Evolutionary conservation across 2,888 invertebrate species (phyloP), one percentile per base, ranked within the genome.

Genomic region (Panorpa germanica): DNA sequence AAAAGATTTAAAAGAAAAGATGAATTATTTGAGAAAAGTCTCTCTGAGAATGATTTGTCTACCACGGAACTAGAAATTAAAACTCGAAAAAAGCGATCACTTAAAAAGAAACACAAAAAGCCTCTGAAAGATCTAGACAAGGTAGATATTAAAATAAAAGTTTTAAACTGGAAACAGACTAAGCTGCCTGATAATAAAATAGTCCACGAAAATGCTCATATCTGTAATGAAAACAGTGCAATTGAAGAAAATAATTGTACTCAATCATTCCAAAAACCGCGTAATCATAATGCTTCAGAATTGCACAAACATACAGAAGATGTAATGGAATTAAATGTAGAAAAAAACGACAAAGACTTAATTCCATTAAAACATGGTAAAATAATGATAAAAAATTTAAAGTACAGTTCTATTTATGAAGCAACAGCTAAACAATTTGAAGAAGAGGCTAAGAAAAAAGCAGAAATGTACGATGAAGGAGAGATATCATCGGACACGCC

Each of bases 321-420:
- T 12, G 25, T 20, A 10, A 32, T 36, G 22, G 28, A 28, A 8
- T 14, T 29, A 15, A 11, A 20, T 5, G 28, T 14, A 27, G 38
- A 29, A 31, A 11, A 27, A 18, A 27, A 25, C 14, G 26, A 29
- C 28, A 27, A 32, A 29, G 33, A 31, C 18, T 28, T 23, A 10
- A 28, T 48, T 5, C 60, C 61, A 41, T 49, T 56, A 21, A 35
- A 40, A 19, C 45, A 45, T 36, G 52, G 53, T 25, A 73, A 69
- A 54, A 75, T 75, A 40, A 57, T 63, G 41, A 75, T 73, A 36
- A 72, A 72, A 46, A 68, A 70, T 46, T 51, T 74, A 9, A 75
- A 73, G 43, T 66, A 68, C 35, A 72, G 70, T 46, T 52, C 63
- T 12, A 65, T 74, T 12, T 72, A 66, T 50, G 70, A 67, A 41